phyloP scores from a whole-genome alignment of 1,140 invertebrate genomes.

The Drosophila leontia region DNA sequence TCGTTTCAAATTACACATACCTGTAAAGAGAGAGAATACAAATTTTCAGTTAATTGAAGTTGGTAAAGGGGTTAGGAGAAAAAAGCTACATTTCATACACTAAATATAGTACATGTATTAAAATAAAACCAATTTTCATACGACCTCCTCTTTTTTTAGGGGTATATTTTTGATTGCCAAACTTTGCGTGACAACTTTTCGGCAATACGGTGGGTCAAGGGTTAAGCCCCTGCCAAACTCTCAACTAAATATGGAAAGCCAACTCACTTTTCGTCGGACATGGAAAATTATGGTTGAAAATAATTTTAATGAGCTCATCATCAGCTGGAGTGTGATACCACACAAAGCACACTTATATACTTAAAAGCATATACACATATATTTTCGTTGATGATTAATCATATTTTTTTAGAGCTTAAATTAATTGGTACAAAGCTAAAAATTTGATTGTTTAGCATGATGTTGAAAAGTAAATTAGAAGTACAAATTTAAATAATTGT shows the following conservation, averaged over 20 bases:
- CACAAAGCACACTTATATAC: slow-evolving; percentile 4
- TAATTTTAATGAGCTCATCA: slow-evolving; percentile 73
- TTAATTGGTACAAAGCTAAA: slow-evolving; percentile 35
- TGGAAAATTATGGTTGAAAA: slow-evolving; percentile 43
- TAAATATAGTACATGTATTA: neutral
- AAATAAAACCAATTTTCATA: neutral
- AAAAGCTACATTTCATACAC: neutral
- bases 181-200: slow-evolving; percentile 31
- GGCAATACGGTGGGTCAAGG: slow-evolving; percentile 17
- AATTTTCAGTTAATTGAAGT: slow-evolving; percentile 15
- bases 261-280: slow-evolving; percentile 22
- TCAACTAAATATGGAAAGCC: slow-evolving; percentile 37
- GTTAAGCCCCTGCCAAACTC: slow-evolving; percentile 27
- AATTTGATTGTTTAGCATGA: slow-evolving; percentile 39
- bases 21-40: slow-evolving; percentile 40
- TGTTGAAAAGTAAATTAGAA: slow-evolving; percentile 27
- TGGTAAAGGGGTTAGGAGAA: neutral
- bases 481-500: slow-evolving; percentile 34
- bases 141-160: slow-evolving; percentile 9
- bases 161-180: slow-evolving; percentile 1
- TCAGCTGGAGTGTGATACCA: slow-evolving; percentile 27
- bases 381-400: slow-evolving; percentile 39
- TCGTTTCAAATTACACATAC: slow-evolving; percentile 33
- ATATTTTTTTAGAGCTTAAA: slow-evolving; percentile 20
- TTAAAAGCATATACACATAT: neutral